phyloP scores from a whole-genome alignment of 92 coral and sea anemone species.

The Siderastrea siderea region DNA sequence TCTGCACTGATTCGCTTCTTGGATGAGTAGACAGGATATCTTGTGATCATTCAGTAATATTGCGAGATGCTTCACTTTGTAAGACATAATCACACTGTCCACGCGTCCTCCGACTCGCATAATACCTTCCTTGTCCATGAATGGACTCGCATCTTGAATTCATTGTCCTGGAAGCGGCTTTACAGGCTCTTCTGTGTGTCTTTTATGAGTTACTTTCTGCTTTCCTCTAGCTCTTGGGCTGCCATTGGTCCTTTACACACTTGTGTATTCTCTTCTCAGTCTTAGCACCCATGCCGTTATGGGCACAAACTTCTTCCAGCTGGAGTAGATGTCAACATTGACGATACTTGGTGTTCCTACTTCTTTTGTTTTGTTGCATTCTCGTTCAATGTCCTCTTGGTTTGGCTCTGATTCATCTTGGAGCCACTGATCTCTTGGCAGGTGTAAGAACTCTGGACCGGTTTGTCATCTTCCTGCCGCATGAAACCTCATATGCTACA shows the following conservation, averaged over 20 bases:
- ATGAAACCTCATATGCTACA: conserved; percentile 24
- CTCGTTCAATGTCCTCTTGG: not conserved
- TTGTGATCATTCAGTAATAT: not conserved
- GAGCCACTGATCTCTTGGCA: not conserved
- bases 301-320: conserved; percentile 15
- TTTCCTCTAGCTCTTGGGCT: conserved; percentile 45
- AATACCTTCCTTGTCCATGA: conserved; percentile 12
- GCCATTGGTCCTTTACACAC: conserved; percentile 15
- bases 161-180: conserved; percentile 10
- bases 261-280: not conserved
- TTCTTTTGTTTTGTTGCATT: not conserved
- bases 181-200: conserved; percentile 55
- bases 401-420: not conserved
- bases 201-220: conserved; percentile 34
- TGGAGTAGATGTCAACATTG: conserved; percentile 34
- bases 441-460: not conserved
- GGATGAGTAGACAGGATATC: conserved; percentile 1
- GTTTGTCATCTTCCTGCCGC: not conserved
- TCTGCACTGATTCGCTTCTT: conserved; percentile 15
- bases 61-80: conserved; percentile 37
- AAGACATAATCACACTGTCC: conserved; percentile 37
- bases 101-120: conserved; percentile 66
- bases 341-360: conserved; percentile 23
- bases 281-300: conserved; percentile 51
- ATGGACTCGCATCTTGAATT: conserved; percentile 22